phyloP scores from a whole-genome alignment of 2,888 invertebrate species.

The Lissocephala sabroskyi region DNA sequence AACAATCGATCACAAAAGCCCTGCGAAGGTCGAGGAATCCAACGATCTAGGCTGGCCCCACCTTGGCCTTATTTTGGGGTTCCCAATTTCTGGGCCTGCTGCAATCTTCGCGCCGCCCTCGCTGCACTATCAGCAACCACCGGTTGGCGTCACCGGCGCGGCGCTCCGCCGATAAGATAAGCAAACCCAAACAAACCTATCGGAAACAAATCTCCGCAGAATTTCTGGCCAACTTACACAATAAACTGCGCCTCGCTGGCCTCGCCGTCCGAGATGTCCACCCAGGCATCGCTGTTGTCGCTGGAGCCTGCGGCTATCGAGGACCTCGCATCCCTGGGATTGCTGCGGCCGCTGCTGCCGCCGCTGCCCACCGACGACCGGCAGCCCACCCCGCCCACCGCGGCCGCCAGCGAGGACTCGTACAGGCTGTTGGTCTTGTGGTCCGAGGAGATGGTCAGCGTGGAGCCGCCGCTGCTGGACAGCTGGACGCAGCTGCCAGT shows the following conservation, averaged over 20 bases:
- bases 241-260: conserved; percentile 64
- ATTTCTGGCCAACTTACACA: conserved; percentile 66
- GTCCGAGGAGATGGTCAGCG: conserved; percentile 70
- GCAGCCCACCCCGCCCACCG: conserved; percentile 38
- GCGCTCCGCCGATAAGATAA: conserved; percentile 45
- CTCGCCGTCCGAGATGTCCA: conserved; percentile 69
- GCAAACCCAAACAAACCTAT: conserved; percentile 47
- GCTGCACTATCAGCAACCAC: conserved; percentile 31
- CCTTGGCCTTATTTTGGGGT: conserved; percentile 24
- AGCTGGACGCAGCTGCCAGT: conserved; percentile 25
- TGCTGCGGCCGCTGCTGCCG: conserved; percentile 19
- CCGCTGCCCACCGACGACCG: conserved; percentile 36
- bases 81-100: background rate
- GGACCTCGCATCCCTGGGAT: conserved; percentile 35
- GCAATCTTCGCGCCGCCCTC: conserved; percentile 17
- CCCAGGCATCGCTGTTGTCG: conserved; percentile 72
- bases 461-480: conserved; percentile 68
- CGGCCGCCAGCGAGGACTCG: conserved; percentile 64
- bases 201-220: conserved; percentile 47
- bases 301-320: conserved; percentile 60
- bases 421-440: conserved; percentile 72
- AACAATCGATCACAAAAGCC: background rate
- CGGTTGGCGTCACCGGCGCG: conserved; percentile 33
- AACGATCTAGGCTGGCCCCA: too few species aligned
- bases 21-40: too few species aligned